phyloP scores from a whole-genome alignment of 2,797 vertebrate genomes.

The Chloroceryle inda region DNA sequence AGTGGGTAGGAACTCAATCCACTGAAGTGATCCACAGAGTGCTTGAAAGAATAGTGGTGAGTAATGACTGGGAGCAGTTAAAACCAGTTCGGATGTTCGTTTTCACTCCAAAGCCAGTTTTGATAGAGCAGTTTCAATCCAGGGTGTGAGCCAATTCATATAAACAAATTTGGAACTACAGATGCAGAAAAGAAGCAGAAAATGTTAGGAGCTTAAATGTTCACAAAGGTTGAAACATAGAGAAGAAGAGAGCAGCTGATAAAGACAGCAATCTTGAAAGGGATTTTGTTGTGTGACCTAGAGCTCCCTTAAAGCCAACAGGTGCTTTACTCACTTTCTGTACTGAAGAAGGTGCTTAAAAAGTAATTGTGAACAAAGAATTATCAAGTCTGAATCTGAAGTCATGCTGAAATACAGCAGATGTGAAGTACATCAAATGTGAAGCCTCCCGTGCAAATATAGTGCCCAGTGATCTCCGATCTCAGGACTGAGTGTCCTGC shows the following conservation, averaged over 20 bases:
- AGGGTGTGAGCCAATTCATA: background rate
- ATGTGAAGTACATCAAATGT: background rate
- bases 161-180: background rate
- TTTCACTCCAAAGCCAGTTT: background rate
- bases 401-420: background rate
- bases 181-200: background rate
- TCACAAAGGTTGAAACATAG: background rate
- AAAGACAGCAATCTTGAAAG: background rate
- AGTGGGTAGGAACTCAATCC: background rate
- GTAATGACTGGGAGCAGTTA: background rate
- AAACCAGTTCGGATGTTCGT: background rate
- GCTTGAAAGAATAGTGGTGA: background rate
- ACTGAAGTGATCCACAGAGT: background rate
- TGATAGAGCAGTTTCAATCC: background rate
- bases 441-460: background rate
- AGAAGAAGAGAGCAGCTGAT: background rate
- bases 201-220: slow-evolving; percentile 29
- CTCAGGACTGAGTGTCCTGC: background rate
- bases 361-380: background rate
- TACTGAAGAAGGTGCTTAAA: background rate
- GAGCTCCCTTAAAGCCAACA: background rate
- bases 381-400: background rate
- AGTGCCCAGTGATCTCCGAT: background rate
- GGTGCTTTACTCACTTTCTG: background rate
- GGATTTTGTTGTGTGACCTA: background rate